Evolutionary conservation across 2,113 vertebrate genomes (phyloP).

Genomic region (Pteropus alecto): DNA sequence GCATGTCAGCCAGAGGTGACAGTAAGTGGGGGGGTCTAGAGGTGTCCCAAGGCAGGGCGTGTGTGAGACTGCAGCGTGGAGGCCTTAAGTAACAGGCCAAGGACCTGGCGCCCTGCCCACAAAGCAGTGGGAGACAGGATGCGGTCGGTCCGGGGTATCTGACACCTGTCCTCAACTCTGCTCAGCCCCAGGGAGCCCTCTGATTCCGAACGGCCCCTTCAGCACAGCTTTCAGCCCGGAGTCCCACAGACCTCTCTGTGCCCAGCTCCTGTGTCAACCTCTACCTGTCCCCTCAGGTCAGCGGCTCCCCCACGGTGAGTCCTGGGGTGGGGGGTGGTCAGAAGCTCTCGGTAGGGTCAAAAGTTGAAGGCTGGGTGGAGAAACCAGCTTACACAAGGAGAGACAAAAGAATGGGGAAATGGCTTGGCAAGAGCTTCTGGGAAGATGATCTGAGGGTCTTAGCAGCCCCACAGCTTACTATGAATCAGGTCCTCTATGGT

Average conservation of each 20-base stretch:
- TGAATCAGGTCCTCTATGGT: neutral
- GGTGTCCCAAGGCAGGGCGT: neutral
- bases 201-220: neutral
- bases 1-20: neutral
- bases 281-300: conserved; percentile 84
- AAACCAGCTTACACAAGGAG: neutral
- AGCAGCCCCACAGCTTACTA: neutral
- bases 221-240: neutral
- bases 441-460: neutral
- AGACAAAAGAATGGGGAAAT: neutral
- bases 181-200: neutral
- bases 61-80: neutral
- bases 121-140: neutral
- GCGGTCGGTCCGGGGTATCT: neutral
- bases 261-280: conserved; percentile 83
- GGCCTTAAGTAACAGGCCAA: neutral
- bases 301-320: conserved; percentile 83
- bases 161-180: neutral
- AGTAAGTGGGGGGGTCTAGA: neutral
- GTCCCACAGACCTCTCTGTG: conserved; percentile 66
- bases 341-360: neutral
- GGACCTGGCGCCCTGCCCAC: neutral
- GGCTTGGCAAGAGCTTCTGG: neutral
- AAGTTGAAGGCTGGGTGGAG: neutral
- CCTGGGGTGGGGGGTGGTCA: rapidly evolving